Evolutionary conservation across 2,797 vertebrate genomes (phyloP).

Genomic region (Synanceia verrucosa): DNA sequence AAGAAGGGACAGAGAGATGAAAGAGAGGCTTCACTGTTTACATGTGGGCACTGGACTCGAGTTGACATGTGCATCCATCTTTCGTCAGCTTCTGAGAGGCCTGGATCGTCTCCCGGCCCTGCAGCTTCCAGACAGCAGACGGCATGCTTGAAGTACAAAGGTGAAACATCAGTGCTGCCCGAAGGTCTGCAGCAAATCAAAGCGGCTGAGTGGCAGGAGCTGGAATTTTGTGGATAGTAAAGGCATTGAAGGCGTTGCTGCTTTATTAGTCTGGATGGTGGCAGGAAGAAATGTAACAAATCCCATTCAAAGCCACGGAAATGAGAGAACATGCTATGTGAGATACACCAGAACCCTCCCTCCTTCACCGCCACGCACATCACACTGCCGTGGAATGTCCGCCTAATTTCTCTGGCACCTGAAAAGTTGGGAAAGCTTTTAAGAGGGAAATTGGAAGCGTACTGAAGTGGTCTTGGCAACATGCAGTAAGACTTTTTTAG

Average conservation of each 20-base stretch:
- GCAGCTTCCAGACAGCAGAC: conserved; percentile 26
- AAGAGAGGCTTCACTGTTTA: conserved; percentile 60
- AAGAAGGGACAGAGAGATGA: conserved; percentile 24
- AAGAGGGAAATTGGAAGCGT: conserved; percentile 30
- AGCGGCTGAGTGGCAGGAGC: neutral
- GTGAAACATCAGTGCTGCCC: conserved; percentile 15
- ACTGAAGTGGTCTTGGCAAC: conserved; percentile 46
- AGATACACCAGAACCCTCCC: conserved; percentile 33
- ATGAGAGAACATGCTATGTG: conserved; percentile 19
- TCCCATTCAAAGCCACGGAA: conserved; percentile 28
- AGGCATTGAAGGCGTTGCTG: conserved; percentile 4
- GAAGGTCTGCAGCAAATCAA: conserved; percentile 23
- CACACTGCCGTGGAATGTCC: conserved; percentile 17
- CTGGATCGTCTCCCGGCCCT: conserved; percentile 30
- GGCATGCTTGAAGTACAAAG: conserved; percentile 11
- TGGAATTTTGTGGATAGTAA: conserved; percentile 8
- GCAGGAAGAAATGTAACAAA: conserved; percentile 14
- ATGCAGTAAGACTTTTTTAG: conserved; percentile 15
- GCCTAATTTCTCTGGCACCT: conserved; percentile 40
- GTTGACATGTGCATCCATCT: conserved; percentile 59
- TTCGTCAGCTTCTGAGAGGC: conserved; percentile 13
- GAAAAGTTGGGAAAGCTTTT: conserved; percentile 32
- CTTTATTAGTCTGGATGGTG: conserved; percentile 18
- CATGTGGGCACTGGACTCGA: conserved; percentile 44
- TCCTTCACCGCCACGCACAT: neutral